phyloP scores from a whole-genome alignment of 2,797 vertebrate genomes.

The Cercopithecus hamlyni region DNA sequence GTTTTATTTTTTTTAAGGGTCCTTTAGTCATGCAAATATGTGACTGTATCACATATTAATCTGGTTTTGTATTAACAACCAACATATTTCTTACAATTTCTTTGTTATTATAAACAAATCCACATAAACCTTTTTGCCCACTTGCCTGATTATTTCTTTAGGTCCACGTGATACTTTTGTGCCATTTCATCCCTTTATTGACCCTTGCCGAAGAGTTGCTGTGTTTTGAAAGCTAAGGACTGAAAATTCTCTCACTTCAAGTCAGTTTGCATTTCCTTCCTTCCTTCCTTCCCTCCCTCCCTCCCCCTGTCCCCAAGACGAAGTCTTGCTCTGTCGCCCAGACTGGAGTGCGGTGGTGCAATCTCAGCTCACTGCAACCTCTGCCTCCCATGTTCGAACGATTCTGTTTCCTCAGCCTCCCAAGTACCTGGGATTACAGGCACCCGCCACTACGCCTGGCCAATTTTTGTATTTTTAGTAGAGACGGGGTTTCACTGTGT shows the following conservation, averaged over 20 bases:
- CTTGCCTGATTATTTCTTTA: not conserved
- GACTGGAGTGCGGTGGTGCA: not conserved
- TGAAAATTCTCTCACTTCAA: not conserved
- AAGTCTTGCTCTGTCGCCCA: not conserved
- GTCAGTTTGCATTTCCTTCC: not conserved
- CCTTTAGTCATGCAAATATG: not conserved
- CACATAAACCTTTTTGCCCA: not conserved
- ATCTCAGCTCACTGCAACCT: not conserved
- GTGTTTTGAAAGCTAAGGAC: not conserved
- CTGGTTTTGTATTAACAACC: not conserved
- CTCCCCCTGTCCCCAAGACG: not conserved
- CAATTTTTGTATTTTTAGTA: not conserved
- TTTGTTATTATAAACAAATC: not conserved
- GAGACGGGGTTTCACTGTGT: not conserved
- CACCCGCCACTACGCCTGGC: rapidly evolving
- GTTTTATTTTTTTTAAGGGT: not conserved
- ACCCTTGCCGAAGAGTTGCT: not conserved
- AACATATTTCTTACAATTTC: not conserved
- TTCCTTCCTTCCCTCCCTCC: no score
- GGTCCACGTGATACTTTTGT: not conserved
- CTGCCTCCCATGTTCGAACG: not conserved
- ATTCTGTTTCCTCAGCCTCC: not conserved
- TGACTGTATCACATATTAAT: not conserved
- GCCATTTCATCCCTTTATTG: not conserved
- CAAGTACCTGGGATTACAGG: not conserved